These are phyloP conservation scores for Laspeyria flexula DNA, from an alignment of 2,888 invertebrate species.

Conservation along the genomic window DNA sequence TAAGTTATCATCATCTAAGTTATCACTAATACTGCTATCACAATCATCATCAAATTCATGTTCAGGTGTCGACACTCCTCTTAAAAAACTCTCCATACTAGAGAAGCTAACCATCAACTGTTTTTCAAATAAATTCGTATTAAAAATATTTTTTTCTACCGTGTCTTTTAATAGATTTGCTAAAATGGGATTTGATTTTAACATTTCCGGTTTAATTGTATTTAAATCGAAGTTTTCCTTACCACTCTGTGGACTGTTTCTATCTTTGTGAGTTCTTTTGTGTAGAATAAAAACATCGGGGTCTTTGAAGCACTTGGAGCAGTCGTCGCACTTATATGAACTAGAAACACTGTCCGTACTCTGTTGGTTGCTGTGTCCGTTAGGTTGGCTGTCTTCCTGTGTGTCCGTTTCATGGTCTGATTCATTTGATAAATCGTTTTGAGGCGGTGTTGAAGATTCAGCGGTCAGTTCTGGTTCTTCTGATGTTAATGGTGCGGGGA, in stretches of 20 bases:
- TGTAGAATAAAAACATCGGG: conserved; percentile 75
- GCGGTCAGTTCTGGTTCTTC: conserved; percentile 12
- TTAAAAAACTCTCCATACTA: conserved; percentile 71
- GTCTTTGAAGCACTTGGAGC: conserved; percentile 78
- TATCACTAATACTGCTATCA: conserved; percentile 44
- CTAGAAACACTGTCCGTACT: conserved; percentile 9
- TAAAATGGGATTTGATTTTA: conserved; percentile 73
- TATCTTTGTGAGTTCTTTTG: conserved; percentile 58
- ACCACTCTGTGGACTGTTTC: conserved; percentile 38
- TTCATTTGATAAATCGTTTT: neutral
- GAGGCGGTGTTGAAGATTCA: conserved; percentile 4
- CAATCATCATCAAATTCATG: conserved; percentile 22
- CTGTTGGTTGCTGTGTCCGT: conserved; percentile 16
- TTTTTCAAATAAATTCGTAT: conserved; percentile 60
- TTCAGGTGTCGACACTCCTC: conserved; percentile 46
- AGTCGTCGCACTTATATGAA: conserved; percentile 68
- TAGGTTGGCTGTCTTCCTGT: conserved; percentile 6
- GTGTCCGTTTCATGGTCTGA: conserved; percentile 8
- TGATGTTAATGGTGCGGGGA: conserved; percentile 10
- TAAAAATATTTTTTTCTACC: conserved; percentile 48
- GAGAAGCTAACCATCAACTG: conserved; percentile 67
- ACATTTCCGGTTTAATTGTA: conserved; percentile 53
- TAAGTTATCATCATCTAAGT: conserved; percentile 53
- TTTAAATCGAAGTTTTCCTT: conserved; percentile 65
- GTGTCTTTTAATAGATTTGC: conserved; percentile 66